Conservation (phyloP, 1,140 invertebrate genomes). For the Drosophila fuyamai region DNA sequence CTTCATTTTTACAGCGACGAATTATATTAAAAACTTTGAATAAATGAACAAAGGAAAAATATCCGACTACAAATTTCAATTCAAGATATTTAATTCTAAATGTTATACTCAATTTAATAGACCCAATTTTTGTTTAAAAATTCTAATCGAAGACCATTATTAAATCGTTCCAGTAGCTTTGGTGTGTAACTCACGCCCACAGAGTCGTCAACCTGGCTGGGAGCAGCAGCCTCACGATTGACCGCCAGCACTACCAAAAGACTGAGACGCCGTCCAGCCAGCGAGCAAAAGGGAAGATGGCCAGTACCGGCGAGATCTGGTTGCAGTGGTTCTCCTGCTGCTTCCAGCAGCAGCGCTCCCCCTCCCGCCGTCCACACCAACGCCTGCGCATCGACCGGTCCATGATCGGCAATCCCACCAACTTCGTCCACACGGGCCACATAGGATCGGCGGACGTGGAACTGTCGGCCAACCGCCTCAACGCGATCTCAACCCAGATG, state of each 20-base stretch:
- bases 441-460: slow-evolving; percentile 95
- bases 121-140: neutral
- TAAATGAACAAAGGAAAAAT: no score
- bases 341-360: slow-evolving; percentile 89
- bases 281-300: slow-evolving; percentile 85
- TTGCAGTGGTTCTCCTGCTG: slow-evolving; percentile 94
- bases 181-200: slow-evolving; percentile 42
- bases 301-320: slow-evolving; percentile 91
- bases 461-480: slow-evolving; percentile 89
- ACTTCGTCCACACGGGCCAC: slow-evolving; percentile 94
- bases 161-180: slow-evolving; percentile 21
- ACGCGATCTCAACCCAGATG: slow-evolving; percentile 93
- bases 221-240: slow-evolving; percentile 47
- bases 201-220: slow-evolving; percentile 60
- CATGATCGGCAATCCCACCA: slow-evolving; percentile 96
- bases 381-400: slow-evolving; percentile 93
- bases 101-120: no score
- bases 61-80: no score
- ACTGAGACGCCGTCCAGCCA: slow-evolving; percentile 58
- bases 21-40: no score
- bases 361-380: slow-evolving; percentile 87
- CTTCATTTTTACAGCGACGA: no score
- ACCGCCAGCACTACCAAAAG: slow-evolving; percentile 41
- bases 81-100: no score
- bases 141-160: slow-evolving; percentile 9